These are phyloP conservation scores for Lycodopsis pacificus DNA, from an alignment of 2,797 vertebrate species.

Conservation along the genomic window DNA sequence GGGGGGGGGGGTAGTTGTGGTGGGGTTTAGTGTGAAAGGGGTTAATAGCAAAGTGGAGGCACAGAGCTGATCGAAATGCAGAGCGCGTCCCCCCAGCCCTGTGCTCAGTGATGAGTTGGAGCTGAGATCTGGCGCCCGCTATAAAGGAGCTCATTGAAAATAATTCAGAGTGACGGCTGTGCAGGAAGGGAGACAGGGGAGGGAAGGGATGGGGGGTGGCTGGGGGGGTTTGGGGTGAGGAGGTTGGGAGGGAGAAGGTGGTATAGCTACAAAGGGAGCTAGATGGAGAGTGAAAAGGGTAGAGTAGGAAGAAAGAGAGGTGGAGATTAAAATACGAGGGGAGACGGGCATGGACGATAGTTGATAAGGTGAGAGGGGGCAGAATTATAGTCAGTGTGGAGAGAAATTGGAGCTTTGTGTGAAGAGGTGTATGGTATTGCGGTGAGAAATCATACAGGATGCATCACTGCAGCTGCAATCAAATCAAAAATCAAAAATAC, in stretches of 20 bases:
- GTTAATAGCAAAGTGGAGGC: constrained; percentile 93
- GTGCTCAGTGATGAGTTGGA: constrained; percentile 93
- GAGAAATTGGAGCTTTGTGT: constrained; percentile 28
- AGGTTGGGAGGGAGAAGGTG: constrained; percentile 46
- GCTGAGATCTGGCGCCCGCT: constrained; percentile 93
- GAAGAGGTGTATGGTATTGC: background rate
- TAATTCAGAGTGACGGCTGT: constrained; percentile 96
- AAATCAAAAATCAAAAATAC: constrained; percentile 24
- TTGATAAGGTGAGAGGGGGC: constrained; percentile 62
- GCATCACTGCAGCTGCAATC: constrained; percentile 9
- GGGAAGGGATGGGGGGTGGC: constrained; percentile 39
- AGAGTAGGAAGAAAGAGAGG: constrained; percentile 62
- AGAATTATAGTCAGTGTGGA: constrained; percentile 53
- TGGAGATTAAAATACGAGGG: constrained; percentile 58
- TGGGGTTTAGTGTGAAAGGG: constrained; percentile 88
- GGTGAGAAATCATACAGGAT: constrained; percentile 13
- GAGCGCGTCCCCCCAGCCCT: constrained; percentile 84
- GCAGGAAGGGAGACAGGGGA: constrained; percentile 81
- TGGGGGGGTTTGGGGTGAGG: constrained; percentile 28
- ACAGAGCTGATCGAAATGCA: constrained; percentile 92
- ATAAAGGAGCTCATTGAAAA: constrained; percentile 96
- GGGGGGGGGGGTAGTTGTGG: constrained; percentile 42
- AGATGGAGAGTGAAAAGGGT: constrained; percentile 67
- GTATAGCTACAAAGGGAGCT: constrained; percentile 62
- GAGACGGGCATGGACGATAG: constrained; percentile 49